A percentile compares a stretch with the other conserved stretches of the same genome.
phyloP scores from a whole-genome alignment of 1,140 invertebrate genomes.

The Macrobrachium rosenbergii region DNA sequence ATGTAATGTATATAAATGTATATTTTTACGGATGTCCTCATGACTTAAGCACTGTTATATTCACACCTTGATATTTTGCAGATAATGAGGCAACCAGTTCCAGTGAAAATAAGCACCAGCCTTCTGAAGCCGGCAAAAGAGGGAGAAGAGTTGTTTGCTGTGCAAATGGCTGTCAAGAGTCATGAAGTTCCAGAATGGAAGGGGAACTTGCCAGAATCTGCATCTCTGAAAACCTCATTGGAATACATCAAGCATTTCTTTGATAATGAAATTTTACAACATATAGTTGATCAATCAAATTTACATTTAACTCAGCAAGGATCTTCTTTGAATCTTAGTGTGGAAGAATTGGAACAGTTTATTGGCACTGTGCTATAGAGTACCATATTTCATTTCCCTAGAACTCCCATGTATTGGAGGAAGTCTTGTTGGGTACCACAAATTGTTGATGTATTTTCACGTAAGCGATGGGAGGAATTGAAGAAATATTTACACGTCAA shows the following conservation, averaged over 20 bases:
- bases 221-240: slow-evolving; percentile 8
- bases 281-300: too few species aligned
- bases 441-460: slow-evolving; percentile 25
- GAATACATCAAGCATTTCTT: too few species aligned
- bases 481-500: slow-evolving; percentile 38
- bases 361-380: too few species aligned
- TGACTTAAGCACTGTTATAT: background rate
- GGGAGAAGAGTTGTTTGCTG: background rate
- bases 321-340: too few species aligned
- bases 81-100: slow-evolving; percentile 16
- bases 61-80: background rate
- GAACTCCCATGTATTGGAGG: too few species aligned
- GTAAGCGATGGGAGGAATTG: slow-evolving; percentile 45
- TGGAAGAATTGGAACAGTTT: too few species aligned
- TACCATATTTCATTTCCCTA: too few species aligned
- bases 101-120: background rate
- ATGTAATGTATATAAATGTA: too few species aligned
- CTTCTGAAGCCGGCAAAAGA: background rate
- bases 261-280: too few species aligned
- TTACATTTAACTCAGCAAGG: too few species aligned
- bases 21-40: too few species aligned
- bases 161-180: background rate
- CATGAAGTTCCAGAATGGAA: slow-evolving; percentile 6
- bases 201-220: background rate
- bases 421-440: background rate